These are phyloP conservation scores for Escarpia spicata DNA, from an alignment of 2,888 invertebrate genomes.

Conservation along the genomic window DNA sequence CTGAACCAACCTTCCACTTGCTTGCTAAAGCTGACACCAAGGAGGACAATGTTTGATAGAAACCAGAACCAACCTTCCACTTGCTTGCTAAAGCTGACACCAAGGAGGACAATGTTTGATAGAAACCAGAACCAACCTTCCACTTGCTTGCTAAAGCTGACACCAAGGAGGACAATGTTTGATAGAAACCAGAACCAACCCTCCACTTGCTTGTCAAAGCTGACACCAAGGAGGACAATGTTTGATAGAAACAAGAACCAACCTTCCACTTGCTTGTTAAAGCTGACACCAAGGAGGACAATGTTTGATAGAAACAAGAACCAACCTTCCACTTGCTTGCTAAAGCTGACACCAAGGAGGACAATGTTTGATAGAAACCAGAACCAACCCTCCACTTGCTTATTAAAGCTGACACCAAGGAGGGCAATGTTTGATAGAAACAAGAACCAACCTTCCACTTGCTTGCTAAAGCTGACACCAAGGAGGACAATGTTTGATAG, in stretches of 20 bases:
- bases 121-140: constrained; percentile 23
- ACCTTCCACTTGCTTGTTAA: constrained; percentile 51
- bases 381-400: constrained; percentile 38
- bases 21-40: constrained; percentile 75
- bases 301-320: constrained; percentile 70
- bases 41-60: constrained; percentile 78
- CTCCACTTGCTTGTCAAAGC: no score
- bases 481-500: neutral
- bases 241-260: neutral
- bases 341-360: no score
- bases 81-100: no score
- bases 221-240: neutral
- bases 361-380: neutral
- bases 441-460: no score
- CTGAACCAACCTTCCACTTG: constrained; percentile 35
- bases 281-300: constrained; percentile 82
- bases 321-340: no score
- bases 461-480: no score
- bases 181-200: no score
- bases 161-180: constrained; percentile 86
- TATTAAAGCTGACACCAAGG: constrained; percentile 76
- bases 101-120: neutral
- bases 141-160: constrained; percentile 67
- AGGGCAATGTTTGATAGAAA: constrained; percentile 77
- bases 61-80: no score